Conservation (phyloP, 1,140 invertebrate species). For the Tachypleus tridentatus region DNA sequence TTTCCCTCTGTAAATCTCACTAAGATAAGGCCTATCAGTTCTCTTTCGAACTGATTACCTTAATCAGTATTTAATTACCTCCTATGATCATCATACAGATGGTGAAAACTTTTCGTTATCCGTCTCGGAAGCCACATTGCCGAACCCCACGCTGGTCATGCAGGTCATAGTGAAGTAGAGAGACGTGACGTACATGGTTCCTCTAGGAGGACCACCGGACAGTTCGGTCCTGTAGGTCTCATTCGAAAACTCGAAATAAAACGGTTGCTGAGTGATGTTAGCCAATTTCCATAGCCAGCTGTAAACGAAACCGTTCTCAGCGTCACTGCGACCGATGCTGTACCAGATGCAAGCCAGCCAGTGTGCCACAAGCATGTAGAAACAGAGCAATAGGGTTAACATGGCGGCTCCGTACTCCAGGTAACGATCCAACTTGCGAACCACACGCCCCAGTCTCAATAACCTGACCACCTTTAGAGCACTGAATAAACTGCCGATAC, state of each 20-base stretch:
- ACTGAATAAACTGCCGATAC: slow-evolving; percentile 96
- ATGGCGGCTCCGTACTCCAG: slow-evolving; percentile 99
- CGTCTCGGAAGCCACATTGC: slow-evolving; percentile 97
- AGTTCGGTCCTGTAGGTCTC: slow-evolving; percentile 59
- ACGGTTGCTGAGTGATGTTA: slow-evolving; percentile 62
- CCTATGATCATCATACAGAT: slow-evolving; percentile 99
- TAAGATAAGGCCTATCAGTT: too few species aligned
- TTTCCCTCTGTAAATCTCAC: too few species aligned
- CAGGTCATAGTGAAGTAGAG: slow-evolving; percentile 98
- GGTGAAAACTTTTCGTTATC: slow-evolving; percentile 98
- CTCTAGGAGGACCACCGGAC: slow-evolving; percentile 73
- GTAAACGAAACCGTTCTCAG: slow-evolving; percentile 63
- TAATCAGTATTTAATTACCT: slow-evolving; percentile 48
- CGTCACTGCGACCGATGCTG: slow-evolving; percentile 73
- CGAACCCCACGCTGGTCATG: slow-evolving; percentile 99
- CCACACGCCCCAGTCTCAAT: slow-evolving; percentile 87
- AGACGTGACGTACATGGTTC: slow-evolving; percentile 94
- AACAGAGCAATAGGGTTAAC: slow-evolving; percentile 92
- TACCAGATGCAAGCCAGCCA: slow-evolving; percentile 99
- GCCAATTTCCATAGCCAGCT: slow-evolving; percentile 92
- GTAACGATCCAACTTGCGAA: slow-evolving; percentile 97
- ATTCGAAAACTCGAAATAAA: slow-evolving; percentile 51
- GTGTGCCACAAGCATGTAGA: slow-evolving; percentile 96
- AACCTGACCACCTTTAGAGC: slow-evolving; percentile 97
- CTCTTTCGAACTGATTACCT: too few species aligned